A percentile compares a stretch with the other conserved stretches of the same genome.
Conservation (phyloP, 2,113 vertebrate genomes). For the Chloroceryle aenea region DNA sequence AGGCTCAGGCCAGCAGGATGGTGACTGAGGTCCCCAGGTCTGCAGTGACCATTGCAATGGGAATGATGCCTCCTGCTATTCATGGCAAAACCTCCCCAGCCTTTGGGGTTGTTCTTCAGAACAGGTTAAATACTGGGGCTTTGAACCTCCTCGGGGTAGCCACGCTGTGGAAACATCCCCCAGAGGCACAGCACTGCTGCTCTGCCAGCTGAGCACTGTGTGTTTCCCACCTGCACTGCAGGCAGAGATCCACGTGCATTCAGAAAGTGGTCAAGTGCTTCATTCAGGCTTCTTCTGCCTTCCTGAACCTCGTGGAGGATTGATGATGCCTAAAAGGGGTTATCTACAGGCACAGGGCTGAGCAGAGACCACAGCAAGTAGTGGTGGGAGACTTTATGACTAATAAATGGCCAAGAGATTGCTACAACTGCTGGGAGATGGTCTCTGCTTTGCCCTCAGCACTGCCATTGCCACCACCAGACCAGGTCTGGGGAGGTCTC, state of each 20-base stretch:
- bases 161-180: rapidly evolving
- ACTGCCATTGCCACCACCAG: background rate
- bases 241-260: background rate
- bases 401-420: rapidly evolving
- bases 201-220: background rate
- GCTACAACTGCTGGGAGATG: rapidly evolving
- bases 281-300: background rate
- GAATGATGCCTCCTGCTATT: background rate
- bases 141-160: background rate
- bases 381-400: background rate
- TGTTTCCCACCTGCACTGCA: background rate
- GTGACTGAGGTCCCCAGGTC: background rate
- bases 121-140: background rate
- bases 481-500: background rate
- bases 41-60: rapidly evolving
- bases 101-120: background rate
- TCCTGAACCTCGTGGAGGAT: background rate
- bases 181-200: background rate
- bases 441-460: rapidly evolving
- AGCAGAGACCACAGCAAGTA: background rate
- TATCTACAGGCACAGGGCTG: rapidly evolving
- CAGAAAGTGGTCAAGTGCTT: background rate
- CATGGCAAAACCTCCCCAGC: background rate
- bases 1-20: background rate
- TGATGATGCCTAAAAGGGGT: too few relatives aligned